Percentiles rank a stretch among this genome's conserved stretches.
Conservation (phyloP, 2,113 vertebrate species). For the Anolis carolinensis region DNA sequence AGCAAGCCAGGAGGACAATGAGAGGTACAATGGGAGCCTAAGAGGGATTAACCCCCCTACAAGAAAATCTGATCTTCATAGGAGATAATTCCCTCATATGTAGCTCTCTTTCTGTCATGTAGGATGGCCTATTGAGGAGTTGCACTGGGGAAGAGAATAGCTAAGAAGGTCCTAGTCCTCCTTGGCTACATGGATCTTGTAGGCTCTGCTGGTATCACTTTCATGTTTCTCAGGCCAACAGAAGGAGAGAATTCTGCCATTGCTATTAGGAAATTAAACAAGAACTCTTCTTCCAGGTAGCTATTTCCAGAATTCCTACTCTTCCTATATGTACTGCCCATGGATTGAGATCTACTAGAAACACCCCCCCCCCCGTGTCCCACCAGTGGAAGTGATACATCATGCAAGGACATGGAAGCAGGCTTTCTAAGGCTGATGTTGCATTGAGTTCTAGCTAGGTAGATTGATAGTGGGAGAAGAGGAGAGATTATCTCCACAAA, state of each 20-base stretch:
- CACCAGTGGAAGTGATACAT: too few species aligned
- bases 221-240: too few species aligned
- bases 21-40: slow-evolving; percentile 1
- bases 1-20: slow-evolving; percentile 16
- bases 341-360: too few species aligned
- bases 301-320: too few species aligned
- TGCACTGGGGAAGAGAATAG: background rate
- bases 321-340: too few species aligned
- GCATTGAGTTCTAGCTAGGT: background rate
- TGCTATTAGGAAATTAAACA: too few species aligned
- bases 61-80: slow-evolving; percentile 5
- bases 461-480: background rate
- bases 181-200: background rate
- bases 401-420: too few species aligned
- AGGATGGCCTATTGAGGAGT: background rate
- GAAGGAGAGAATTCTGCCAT: too few species aligned
- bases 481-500: background rate
- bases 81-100: background rate
- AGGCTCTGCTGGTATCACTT: too few species aligned
- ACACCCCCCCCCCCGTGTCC: too few species aligned
- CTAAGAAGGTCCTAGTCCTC: background rate
- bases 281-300: too few species aligned
- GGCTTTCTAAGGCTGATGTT: too few species aligned
- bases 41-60: background rate
- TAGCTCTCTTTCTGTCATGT: background rate